Percentiles rank a stretch among this genome's conserved stretches.
These are phyloP conservation scores for Sinocyclocheilus rhinocerous DNA, from an alignment of 2,113 vertebrate species.

Conservation along the genomic window DNA sequence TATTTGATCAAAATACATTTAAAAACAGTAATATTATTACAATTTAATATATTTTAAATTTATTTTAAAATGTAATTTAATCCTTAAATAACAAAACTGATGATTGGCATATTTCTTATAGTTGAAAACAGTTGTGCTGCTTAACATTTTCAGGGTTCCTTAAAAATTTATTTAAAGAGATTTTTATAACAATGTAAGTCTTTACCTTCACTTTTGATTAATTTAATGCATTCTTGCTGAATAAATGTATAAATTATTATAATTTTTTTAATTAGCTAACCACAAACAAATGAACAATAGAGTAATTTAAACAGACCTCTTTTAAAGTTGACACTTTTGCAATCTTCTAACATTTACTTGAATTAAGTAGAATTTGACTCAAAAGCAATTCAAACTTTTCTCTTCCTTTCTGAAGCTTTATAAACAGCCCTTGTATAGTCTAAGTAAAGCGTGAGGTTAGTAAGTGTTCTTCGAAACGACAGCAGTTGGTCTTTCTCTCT, in stretches of 20 bases:
- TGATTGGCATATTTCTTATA: background rate
- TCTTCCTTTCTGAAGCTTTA: background rate
- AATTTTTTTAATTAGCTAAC: background rate
- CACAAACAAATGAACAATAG: background rate
- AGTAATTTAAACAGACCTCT: background rate
- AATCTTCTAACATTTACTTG: background rate
- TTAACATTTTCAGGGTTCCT: background rate
- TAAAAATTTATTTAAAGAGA: background rate
- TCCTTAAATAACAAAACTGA: background rate
- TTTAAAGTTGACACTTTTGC: background rate
- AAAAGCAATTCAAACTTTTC: background rate
- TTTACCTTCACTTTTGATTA: background rate
- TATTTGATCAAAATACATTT: background rate
- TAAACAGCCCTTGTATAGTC: background rate
- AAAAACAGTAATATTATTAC: background rate
- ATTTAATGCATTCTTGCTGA: background rate
- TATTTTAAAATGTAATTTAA: background rate
- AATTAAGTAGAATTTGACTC: background rate
- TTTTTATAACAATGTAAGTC: background rate
- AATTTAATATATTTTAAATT: background rate
- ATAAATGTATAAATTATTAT: too few relatives aligned
- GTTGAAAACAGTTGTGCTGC: background rate
- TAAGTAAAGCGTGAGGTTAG: background rate
- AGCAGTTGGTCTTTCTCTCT: constrained; percentile 50
- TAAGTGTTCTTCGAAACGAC: constrained; percentile 35